Percentiles rank a stretch among this genome's conserved stretches.
These are phyloP conservation scores for Laticauda colubrina DNA, from an alignment of 2,113 vertebrate genomes.

Conservation along the genomic window DNA sequence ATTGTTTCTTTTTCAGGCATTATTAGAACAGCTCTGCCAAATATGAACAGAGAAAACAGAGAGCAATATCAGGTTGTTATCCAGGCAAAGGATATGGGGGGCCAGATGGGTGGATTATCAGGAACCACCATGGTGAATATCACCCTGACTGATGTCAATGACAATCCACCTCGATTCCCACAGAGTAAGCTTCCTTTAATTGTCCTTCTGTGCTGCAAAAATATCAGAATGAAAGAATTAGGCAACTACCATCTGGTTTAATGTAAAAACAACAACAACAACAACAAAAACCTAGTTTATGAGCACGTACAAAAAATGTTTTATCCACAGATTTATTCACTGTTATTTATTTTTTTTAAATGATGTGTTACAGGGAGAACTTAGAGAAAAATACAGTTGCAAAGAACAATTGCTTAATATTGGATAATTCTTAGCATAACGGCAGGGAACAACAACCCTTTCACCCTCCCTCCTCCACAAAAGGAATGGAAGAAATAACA, in stretches of 20 bases:
- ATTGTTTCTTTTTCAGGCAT: constrained; percentile 66
- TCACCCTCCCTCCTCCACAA: neutral
- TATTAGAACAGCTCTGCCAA: constrained; percentile 78
- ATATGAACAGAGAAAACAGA: constrained; percentile 81
- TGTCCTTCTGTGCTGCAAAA: constrained; percentile 36
- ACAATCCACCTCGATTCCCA: constrained; percentile 79
- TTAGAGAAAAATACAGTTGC: constrained; percentile 13
- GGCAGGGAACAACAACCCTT: neutral
- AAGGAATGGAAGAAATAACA: neutral
- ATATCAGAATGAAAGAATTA: constrained; percentile 43
- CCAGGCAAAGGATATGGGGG: constrained; percentile 82
- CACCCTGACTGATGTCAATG: constrained; percentile 79
- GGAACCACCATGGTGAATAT: constrained; percentile 81
- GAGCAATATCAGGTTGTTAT: constrained; percentile 82
- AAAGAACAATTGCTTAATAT: neutral
- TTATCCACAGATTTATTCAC: constrained; percentile 46
- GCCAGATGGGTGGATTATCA: constrained; percentile 81
- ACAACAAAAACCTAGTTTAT: constrained; percentile 49
- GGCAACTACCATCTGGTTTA: constrained; percentile 56
- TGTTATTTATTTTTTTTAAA: constrained; percentile 50
- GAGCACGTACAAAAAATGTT: constrained; percentile 47
- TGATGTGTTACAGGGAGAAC: constrained; percentile 37
- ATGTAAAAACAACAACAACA: constrained; percentile 56
- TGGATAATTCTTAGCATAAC: constrained; percentile 3
- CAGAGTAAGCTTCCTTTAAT: constrained; percentile 75